Percentiles rank a stretch among this genome's conserved stretches.
phyloP scores from a whole-genome alignment of 2,888 invertebrate genomes.

The Lasioglossum calceatum region DNA sequence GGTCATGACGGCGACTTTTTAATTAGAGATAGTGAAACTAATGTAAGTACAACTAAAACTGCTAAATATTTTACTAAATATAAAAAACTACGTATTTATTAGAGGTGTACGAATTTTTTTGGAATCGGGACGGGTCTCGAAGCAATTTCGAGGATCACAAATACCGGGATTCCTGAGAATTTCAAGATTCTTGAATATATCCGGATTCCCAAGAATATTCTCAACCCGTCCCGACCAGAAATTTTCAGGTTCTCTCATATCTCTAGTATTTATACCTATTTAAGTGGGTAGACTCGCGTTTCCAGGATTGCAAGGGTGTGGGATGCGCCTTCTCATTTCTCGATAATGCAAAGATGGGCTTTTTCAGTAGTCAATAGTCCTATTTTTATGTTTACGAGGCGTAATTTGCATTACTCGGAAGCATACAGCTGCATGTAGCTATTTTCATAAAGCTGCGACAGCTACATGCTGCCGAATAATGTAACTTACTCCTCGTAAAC shows the following conservation, averaged over 20 bases:
- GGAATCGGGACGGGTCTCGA: background rate
- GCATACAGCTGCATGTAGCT: too few relatives aligned
- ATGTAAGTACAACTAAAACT: constrained; percentile 89
- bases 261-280: background rate
- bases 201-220: background rate
- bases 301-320: too few relatives aligned
- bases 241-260: background rate
- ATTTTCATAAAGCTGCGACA: too few relatives aligned
- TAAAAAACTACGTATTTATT: background rate
- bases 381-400: too few relatives aligned
- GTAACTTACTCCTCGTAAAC: too few relatives aligned
- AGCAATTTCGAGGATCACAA: background rate
- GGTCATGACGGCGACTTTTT: constrained; percentile 99
- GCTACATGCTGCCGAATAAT: too few relatives aligned
- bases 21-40: constrained; percentile 99
- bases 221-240: background rate
- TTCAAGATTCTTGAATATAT: background rate
- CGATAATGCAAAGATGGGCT: too few relatives aligned
- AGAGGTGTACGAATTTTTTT: background rate
- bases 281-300: background rate
- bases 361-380: too few relatives aligned
- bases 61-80: background rate
- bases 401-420: too few relatives aligned
- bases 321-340: too few relatives aligned
- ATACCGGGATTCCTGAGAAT: background rate